Evolutionary conservation across 23 tunicate species (phyloP), one percentile per base, ranked within the genome.

Genomic region (Phallusia fumigata): DNA sequence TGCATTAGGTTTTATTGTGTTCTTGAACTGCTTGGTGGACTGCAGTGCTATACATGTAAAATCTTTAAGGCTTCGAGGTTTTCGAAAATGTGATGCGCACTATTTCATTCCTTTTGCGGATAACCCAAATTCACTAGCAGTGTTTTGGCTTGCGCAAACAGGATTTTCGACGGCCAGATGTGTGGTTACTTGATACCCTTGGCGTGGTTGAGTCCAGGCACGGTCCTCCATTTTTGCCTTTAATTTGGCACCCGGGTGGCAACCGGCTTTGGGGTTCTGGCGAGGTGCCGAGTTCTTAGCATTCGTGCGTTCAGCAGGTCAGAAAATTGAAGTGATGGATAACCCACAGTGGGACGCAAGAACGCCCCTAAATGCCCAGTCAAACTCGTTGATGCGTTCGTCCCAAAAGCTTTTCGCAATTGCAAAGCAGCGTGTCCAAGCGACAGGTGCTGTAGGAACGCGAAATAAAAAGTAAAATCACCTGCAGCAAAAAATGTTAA

Each of bases 191-290:
- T 80, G 83, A 80, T 77, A 77, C 80, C 53, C 52, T 45, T 8
- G 80, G 1, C 1, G 26, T 77, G 21, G 28, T 77, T 77, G 52
- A 16, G 45, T 77, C 5, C 80, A 26, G 80, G 53, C 44, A 26
- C 80, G 53, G 45, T 36, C 80, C 80, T 77, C 80, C 52, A 77
- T 77, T 74, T 77, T 77, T 45, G 53, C 80, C 69, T 58, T 24
- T 35, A 77, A 77, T 77, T 77, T 77, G 74, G 73, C 83, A 80
- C 83, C 40, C 73, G 83, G 83, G 83, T 80, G 83, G 83, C 83
- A 80, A 80, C 21, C 36, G 65, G 34, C 40, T 28, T 30, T 77
- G 52, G 45, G 49, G 52, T 77, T 45, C 33, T 35, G 52, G 80
- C 53, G 52, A 36, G 26, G 69, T 33, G 44, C 78, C 78, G 40